Conservation (phyloP, 2,113 vertebrate species). For the Tetrao urogallus region DNA sequence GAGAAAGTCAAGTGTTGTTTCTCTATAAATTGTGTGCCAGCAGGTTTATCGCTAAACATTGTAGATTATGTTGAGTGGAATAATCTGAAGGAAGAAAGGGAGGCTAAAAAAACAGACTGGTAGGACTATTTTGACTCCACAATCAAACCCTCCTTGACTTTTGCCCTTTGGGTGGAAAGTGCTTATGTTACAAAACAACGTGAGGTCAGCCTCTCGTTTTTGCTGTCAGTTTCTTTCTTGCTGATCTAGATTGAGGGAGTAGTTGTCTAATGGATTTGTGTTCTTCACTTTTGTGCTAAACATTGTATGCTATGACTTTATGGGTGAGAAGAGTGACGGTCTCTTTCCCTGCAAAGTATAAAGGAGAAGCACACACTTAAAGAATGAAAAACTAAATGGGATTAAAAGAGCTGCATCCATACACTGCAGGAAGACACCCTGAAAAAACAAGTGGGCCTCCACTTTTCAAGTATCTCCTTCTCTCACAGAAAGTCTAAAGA, state of each 20-base stretch:
- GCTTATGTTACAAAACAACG: conserved; percentile 77
- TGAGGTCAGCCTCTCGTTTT: conserved; percentile 40
- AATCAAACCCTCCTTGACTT: conserved; percentile 76
- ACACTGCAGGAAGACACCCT: neutral
- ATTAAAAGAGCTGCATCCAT: neutral
- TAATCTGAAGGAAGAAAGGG: conserved; percentile 79
- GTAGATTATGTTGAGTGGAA: conserved; percentile 74
- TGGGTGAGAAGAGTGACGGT: neutral
- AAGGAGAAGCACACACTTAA: neutral
- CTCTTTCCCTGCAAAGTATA: neutral
- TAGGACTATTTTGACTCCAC: conserved; percentile 75
- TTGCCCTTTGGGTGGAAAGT: conserved; percentile 73
- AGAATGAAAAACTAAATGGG: neutral
- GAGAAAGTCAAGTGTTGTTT: conserved; percentile 75
- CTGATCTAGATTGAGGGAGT: neutral
- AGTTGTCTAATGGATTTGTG: neutral
- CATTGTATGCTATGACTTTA: neutral
- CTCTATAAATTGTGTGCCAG: conserved; percentile 77
- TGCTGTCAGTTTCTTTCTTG: conserved; percentile 36
- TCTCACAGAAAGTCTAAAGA: neutral
- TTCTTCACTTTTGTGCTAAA: neutral
- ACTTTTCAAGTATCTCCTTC: neutral
- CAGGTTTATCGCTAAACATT: conserved; percentile 75
- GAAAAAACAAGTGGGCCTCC: neutral
- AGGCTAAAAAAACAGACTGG: conserved; percentile 80